Conservation (phyloP, 1,140 invertebrate species). For the Eulimnadia texana region DNA sequence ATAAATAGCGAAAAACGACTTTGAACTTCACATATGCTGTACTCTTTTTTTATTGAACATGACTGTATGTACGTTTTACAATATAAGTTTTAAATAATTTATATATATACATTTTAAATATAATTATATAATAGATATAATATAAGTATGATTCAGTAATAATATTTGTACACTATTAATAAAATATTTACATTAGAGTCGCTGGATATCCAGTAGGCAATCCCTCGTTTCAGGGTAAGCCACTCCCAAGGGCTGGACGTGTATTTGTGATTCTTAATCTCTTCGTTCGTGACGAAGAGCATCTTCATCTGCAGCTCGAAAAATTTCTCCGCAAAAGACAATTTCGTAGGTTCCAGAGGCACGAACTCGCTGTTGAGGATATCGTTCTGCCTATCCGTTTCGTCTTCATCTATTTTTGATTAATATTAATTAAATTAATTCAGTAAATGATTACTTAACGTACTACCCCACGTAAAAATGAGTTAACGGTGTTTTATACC, state of each 20-base stretch:
- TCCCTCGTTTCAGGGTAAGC: slow-evolving; percentile 73
- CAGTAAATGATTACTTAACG: slow-evolving; percentile 10
- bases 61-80: no score
- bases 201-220: slow-evolving; percentile 85
- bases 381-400: slow-evolving; percentile 73
- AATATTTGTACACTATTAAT: neutral
- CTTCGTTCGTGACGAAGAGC: slow-evolving; percentile 57
- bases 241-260: slow-evolving; percentile 79
- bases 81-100: no score
- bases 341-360: slow-evolving; percentile 56
- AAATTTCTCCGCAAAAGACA: slow-evolving; percentile 84
- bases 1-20: no score
- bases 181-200: slow-evolving; percentile 56
- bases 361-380: slow-evolving; percentile 84
- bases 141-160: no score
- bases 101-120: no score
- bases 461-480: no score
- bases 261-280: slow-evolving; percentile 79
- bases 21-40: no score
- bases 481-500: no score
- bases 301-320: slow-evolving; percentile 84
- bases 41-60: no score
- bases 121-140: no score
- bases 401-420: slow-evolving; percentile 49
- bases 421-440: neutral